Evolutionary conservation across 2,888 invertebrate genomes (phyloP).

Genomic region (Axea sp.): DNA sequence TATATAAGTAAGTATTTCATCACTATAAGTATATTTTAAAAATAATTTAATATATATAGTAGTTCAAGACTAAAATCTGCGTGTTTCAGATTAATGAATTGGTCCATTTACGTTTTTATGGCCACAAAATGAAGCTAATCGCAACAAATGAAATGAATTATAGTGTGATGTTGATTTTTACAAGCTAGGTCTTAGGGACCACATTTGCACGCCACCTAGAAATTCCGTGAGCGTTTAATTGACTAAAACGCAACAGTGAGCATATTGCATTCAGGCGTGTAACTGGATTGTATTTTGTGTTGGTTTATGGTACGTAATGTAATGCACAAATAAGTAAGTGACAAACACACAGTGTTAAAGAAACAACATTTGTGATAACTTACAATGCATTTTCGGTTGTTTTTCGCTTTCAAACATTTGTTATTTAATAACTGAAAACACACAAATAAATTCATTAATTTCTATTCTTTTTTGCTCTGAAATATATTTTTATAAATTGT

Average conservation of each 20-base stretch:
- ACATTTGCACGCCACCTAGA: slow-evolving; percentile 29
- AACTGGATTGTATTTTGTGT: slow-evolving; percentile 42
- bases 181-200: slow-evolving; percentile 12
- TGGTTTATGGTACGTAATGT: slow-evolving; percentile 28
- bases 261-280: slow-evolving; percentile 39
- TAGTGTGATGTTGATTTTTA: slow-evolving; percentile 17
- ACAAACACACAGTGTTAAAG: slow-evolving; percentile 48
- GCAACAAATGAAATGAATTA: slow-evolving; percentile 6
- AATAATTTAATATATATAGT: too few relatives aligned
- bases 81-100: too few relatives aligned
- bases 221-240: slow-evolving; percentile 30
- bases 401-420: slow-evolving; percentile 54
- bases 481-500: background rate
- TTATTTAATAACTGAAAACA: slow-evolving; percentile 57
- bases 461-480: background rate
- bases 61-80: too few relatives aligned
- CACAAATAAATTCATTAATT: slow-evolving; percentile 45
- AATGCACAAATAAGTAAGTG: slow-evolving; percentile 51
- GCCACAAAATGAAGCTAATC: too few relatives aligned
- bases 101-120: too few relatives aligned
- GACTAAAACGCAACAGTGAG: slow-evolving; percentile 26
- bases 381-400: slow-evolving; percentile 49
- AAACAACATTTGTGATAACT: slow-evolving; percentile 38
- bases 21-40: too few relatives aligned
- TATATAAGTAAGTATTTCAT: too few relatives aligned